Conservation (phyloP, 2,888 invertebrate species). For the Trichacis sp. region DNA sequence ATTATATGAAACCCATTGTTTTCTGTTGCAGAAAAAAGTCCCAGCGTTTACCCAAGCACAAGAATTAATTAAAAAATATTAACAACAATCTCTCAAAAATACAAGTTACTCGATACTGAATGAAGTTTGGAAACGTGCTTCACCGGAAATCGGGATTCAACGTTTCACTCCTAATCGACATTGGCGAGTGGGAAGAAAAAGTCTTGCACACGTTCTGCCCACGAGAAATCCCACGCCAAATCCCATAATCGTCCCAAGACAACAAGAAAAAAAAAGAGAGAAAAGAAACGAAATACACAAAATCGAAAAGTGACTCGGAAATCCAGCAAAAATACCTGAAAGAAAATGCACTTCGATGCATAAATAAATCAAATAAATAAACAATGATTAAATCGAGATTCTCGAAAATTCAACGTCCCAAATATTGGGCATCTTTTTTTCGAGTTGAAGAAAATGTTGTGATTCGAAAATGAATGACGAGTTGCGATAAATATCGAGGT, state of each 20-base stretch:
- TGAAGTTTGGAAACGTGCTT: conserved; percentile 49
- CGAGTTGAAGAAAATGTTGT: no score
- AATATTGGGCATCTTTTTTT: no score
- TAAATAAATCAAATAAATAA: conserved; percentile 4
- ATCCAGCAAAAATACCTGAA: conserved; percentile 46
- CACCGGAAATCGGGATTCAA: conserved; percentile 47
- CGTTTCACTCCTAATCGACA: conserved; percentile 60
- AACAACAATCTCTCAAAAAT: no score
- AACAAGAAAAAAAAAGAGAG: background rate
- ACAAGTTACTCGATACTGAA: conserved; percentile 20
- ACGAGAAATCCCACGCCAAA: conserved; percentile 3
- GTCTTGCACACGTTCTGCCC: background rate
- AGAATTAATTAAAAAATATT: no score
- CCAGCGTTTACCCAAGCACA: no score
- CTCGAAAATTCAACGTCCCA: no score
- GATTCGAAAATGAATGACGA: no score
- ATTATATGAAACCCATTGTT: no score
- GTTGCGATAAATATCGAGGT: no score
- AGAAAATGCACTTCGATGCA: conserved; percentile 23
- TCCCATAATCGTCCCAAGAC: conserved; percentile 12
- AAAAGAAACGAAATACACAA: conserved; percentile 11
- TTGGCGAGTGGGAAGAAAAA: conserved; percentile 30
- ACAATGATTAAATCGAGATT: conserved; percentile 10
- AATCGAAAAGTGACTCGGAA: conserved; percentile 52
- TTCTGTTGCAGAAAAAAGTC: no score